Base-by-base conservation (phyloP, 37 sponge, comb jelly and placozoan genomes). In the Chondrilla cf. caribensis region DNA sequence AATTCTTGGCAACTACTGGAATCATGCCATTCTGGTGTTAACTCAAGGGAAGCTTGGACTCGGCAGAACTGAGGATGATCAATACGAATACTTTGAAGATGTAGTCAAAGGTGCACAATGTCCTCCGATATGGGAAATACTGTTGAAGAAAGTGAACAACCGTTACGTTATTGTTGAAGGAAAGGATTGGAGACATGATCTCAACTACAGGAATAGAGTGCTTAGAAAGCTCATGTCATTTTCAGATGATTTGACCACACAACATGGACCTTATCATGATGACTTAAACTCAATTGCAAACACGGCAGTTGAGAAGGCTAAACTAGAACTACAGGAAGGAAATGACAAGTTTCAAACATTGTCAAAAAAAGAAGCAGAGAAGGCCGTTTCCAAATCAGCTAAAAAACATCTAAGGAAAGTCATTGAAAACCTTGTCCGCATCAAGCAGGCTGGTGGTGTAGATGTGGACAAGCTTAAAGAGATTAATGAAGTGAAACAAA, bases 1-100 rank as follows among this genome's bases (percentile, higher is more conserved):
- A 2, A 67, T 67, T 4, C 29, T 67, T 29, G 68, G 68, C 2
- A 67, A 67, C 68, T 67, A 26, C 68, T 67, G 68, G 68, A 29
- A 67, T 25, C 68, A 67, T 25, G 15, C 68, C 26, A 67, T 67
- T 3, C 32, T 67, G 31, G 68, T 67, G 26, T 67, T 67, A 17
- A 67, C 68, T 4, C 68, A 67, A 3, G 68, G 68, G 15, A 67
- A n/a, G 68, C 11, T 47, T 14, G 7, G 9, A 25, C 35, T 67
- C 4, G 68, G 35, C 68, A 4, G 29, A 67, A 29, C 68, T 60
- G 64, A 6, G 22, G 22, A 15, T 19, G 29, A 26, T 7, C 64
- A 60, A 26, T 6, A 60, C 5, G 22, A 60, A 26, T 22, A 6
- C 7, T 60, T 60, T 15, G 19, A 60, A 26, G 22, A 5, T 28